Evolutionary conservation across 2,797 vertebrate genomes (phyloP).

Genomic region (Esox masquinongy): DNA sequence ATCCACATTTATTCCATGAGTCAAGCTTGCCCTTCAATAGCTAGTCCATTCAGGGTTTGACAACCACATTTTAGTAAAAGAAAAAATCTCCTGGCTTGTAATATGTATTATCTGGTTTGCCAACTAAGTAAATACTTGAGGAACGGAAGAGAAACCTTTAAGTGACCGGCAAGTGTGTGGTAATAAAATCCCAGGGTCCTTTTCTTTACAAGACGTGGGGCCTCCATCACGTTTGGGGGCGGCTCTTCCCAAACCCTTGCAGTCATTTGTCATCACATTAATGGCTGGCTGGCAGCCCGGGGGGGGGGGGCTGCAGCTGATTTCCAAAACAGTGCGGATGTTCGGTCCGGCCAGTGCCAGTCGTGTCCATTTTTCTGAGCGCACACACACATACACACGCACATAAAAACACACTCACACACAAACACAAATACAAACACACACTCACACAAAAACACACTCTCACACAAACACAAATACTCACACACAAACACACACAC

Average conservation of each 20-base stretch:
- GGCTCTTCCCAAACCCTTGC: conserved; percentile 67
- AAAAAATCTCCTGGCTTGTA: conserved; percentile 30
- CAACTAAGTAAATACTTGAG: conserved; percentile 68
- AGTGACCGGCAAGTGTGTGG: conserved; percentile 60
- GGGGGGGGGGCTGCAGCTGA: conserved; percentile 62
- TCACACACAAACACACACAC: no score
- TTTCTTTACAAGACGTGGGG: conserved; percentile 64
- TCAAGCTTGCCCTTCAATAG: conserved; percentile 59
- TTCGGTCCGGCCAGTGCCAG: conserved; percentile 30
- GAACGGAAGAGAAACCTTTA: conserved; percentile 71
- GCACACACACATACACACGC: no score
- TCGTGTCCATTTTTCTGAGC: conserved; percentile 36
- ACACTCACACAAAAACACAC: no score
- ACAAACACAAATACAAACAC: no score
- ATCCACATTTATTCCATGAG: conserved; percentile 69
- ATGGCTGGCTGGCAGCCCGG: conserved; percentile 55
- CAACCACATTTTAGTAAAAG: conserved; percentile 51
- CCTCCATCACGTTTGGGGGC: conserved; percentile 62
- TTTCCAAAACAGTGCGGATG: conserved; percentile 65
- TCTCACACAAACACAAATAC: no score
- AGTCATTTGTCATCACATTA: conserved; percentile 70
- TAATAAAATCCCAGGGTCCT: conserved; percentile 66
- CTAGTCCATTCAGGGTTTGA: conserved; percentile 50
- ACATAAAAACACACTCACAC: no score
- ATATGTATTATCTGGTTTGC: conserved; percentile 65